These are phyloP conservation scores for Thymallus thymallus DNA, from an alignment of 2,113 vertebrate genomes.

Conservation along the genomic window DNA sequence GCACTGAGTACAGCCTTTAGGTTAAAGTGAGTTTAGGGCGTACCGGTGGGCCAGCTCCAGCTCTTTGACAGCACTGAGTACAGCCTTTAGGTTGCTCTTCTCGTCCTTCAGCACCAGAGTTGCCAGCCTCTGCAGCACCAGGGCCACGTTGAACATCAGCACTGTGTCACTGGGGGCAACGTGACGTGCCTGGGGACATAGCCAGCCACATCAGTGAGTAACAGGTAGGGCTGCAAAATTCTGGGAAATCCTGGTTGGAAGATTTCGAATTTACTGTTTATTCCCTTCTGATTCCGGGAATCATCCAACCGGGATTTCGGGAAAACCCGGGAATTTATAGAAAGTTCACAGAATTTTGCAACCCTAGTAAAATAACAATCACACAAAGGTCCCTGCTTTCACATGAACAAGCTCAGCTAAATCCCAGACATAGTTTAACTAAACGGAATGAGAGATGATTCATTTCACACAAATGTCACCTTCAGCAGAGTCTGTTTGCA, in stretches of 20 bases:
- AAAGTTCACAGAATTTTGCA: too few species aligned
- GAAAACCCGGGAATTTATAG: too few species aligned
- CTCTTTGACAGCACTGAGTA: constrained; percentile 96
- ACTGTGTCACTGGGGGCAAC: constrained; percentile 96
- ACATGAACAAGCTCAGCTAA: neutral
- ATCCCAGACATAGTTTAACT: neutral
- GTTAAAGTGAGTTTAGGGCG: constrained; percentile 1
- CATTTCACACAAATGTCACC: constrained; percentile 67
- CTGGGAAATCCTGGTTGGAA: too few species aligned
- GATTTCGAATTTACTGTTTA: too few species aligned
- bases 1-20: too few species aligned
- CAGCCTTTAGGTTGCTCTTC: constrained; percentile 97
- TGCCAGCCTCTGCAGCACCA: constrained; percentile 95
- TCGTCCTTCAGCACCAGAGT: constrained; percentile 97
- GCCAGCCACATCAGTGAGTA: constrained; percentile 8
- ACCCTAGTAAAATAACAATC: neutral
- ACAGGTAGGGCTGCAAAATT: too few species aligned
- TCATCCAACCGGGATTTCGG: too few species aligned
- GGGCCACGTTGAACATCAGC: constrained; percentile 97
- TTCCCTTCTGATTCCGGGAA: too few species aligned
- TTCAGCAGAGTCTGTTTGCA: constrained; percentile 97
- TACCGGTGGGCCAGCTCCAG: constrained; percentile 87
- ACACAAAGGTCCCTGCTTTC: neutral
- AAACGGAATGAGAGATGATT: neutral
- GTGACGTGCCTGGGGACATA: constrained; percentile 83